Conservation (phyloP, 1,140 invertebrate species). For the Brachionus rubens region DNA sequence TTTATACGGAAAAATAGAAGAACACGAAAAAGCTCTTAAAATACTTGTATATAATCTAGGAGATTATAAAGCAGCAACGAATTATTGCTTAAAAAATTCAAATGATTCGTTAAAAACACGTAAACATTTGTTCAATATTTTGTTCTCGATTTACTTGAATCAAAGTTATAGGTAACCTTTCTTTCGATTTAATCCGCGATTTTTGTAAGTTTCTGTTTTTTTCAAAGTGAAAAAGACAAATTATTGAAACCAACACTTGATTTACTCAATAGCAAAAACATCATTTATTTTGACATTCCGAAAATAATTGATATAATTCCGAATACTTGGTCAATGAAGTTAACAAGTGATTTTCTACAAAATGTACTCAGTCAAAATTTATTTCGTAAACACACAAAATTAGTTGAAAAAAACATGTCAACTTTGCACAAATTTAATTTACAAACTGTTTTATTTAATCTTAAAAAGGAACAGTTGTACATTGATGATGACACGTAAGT, state of each 20-base stretch:
- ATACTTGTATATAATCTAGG: constrained; percentile 29
- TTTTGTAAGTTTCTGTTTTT: not conserved
- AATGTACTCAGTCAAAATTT: constrained; percentile 2
- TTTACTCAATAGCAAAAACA: constrained; percentile 32
- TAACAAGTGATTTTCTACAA: not conserved
- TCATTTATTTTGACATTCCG: constrained; percentile 27
- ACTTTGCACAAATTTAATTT: constrained; percentile 3
- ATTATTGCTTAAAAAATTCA: constrained; percentile 38
- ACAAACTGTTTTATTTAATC: constrained; percentile 2
- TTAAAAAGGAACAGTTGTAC: constrained; percentile 42
- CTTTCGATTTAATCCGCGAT: not conserved
- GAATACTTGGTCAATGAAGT: constrained; percentile 36
- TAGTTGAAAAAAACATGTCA: constrained; percentile 24
- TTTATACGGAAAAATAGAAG: constrained; percentile 44
- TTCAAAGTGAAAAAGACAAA: constrained; percentile 18
- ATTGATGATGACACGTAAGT: constrained; percentile 38
- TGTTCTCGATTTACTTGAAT: constrained; percentile 36
- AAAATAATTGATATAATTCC: constrained; percentile 39
- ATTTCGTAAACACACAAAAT: not conserved
- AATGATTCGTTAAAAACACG: constrained; percentile 25
- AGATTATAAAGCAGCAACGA: constrained; percentile 25
- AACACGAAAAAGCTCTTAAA: constrained; percentile 44
- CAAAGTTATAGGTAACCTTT: not conserved
- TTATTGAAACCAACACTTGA: constrained; percentile 20
- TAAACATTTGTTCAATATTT: constrained; percentile 33